Percentiles rank a stretch among this genome's conserved stretches.
Conservation (phyloP, 2,888 invertebrate genomes). For the Bimastos eiseni region DNA sequence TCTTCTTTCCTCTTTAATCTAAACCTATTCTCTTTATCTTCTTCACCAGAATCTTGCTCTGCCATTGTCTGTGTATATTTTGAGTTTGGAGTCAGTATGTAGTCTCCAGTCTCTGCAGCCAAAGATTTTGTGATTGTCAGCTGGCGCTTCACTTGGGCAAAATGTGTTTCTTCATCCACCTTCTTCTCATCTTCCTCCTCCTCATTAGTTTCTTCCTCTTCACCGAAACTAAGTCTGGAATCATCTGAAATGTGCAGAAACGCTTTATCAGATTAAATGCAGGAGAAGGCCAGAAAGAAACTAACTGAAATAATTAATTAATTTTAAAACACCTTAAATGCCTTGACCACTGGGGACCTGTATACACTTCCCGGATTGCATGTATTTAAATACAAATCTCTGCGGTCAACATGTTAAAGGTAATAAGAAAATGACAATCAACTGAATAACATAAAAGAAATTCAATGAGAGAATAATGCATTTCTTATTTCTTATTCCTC, state of each 20-base stretch:
- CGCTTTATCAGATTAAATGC: background rate
- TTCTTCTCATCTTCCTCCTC: background rate
- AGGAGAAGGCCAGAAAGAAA: background rate
- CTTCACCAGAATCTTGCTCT: background rate
- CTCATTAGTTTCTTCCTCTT: background rate
- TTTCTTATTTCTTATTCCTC: no score
- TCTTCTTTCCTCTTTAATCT: background rate
- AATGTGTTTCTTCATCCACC: background rate
- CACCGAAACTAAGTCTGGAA: background rate
- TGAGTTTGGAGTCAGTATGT: background rate
- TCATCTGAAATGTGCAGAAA: background rate
- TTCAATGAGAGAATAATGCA: no score
- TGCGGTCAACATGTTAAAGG: no score
- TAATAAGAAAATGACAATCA: background rate
- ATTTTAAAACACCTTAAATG: background rate
- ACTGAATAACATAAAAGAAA: background rate
- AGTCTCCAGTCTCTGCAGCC: background rate
- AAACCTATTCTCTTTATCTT: background rate
- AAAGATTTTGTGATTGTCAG: background rate
- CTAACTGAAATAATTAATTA: background rate
- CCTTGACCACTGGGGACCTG: no score
- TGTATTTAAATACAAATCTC: no score
- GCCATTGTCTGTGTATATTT: constrained; percentile 1
- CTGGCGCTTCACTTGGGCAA: background rate
- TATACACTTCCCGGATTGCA: no score